These are phyloP conservation scores for Balaeniceps rex DNA, from an alignment of 2,113 vertebrate species.

Conservation along the genomic window DNA sequence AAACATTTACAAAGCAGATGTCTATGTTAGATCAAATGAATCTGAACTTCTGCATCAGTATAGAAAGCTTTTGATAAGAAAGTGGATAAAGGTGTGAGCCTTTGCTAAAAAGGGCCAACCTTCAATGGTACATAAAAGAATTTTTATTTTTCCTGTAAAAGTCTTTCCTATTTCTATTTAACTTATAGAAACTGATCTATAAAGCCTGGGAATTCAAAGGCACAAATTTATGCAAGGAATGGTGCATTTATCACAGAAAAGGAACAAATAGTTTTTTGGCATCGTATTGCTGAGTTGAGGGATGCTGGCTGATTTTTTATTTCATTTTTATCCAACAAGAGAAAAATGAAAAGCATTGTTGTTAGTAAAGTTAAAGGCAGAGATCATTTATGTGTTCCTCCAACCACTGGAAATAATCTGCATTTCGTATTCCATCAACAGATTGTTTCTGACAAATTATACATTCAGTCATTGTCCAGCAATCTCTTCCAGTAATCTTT, in stretches of 20 bases:
- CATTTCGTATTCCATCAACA: not conserved
- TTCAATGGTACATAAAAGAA: not conserved
- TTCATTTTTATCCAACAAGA: not conserved
- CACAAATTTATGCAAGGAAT: not conserved
- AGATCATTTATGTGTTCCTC: not conserved
- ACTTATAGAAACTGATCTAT: not conserved
- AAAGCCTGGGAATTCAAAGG: not conserved
- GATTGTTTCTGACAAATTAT: slow-evolving; percentile 14
- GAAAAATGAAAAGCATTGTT: not conserved
- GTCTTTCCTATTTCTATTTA: not conserved
- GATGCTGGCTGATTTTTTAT: not conserved
- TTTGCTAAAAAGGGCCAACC: not conserved
- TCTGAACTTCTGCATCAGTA: not conserved
- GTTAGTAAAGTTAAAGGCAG: not conserved
- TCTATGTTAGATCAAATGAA: not conserved
- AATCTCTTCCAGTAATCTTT: not conserved
- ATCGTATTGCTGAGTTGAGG: not conserved
- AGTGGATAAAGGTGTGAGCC: not conserved
- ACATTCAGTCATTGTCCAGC: not conserved
- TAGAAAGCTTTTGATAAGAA: not conserved
- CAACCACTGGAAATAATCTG: not conserved
- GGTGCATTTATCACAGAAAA: not conserved
- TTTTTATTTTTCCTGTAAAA: not conserved
- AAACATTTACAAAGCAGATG: not conserved
- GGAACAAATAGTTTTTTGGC: not conserved